phyloP scores from a whole-genome alignment of 2,888 invertebrate species.

The Rhimphoctona megacephalus region DNA sequence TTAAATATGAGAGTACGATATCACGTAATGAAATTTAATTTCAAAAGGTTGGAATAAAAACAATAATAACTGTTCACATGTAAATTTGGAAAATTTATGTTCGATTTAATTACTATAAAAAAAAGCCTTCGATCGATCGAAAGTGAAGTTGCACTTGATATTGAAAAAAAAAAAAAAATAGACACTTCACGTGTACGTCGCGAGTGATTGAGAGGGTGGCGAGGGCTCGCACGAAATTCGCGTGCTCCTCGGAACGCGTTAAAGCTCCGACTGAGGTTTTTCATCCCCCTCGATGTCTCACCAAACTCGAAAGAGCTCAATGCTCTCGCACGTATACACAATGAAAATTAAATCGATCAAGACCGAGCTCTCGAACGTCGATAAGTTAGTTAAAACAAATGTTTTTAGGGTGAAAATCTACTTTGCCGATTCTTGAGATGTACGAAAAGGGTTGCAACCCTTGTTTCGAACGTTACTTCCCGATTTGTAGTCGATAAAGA shows the following conservation, averaged over 20 bases:
- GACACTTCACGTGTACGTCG: slow-evolving; percentile 72
- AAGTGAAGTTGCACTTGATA: slow-evolving; percentile 6
- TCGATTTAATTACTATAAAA: not conserved
- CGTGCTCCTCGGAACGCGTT: slow-evolving; percentile 79
- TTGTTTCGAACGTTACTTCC: not conserved
- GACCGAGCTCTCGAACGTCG: not conserved
- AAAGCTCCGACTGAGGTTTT: slow-evolving; percentile 83
- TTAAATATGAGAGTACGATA: not conserved
- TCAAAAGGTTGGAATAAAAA: slow-evolving; percentile 13
- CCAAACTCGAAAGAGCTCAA: slow-evolving; percentile 41
- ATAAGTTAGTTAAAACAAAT: not conserved
- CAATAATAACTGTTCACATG: not conserved
- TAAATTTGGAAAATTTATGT: not conserved
- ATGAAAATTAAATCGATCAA: slow-evolving; percentile 54
- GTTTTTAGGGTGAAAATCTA: slow-evolving; percentile 1
- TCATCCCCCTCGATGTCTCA: slow-evolving; percentile 74
- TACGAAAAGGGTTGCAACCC: slow-evolving; percentile 4
- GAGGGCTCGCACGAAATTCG: slow-evolving; percentile 72
- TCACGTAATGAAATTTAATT: not conserved
- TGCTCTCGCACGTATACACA: slow-evolving; percentile 22
- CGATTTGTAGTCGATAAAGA: not conserved
- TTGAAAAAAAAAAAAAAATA: slow-evolving; percentile 47
- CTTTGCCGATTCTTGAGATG: slow-evolving; percentile 13
- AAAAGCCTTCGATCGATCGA: slow-evolving; percentile 20
- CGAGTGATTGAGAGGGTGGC: slow-evolving; percentile 54